Evolutionary conservation across 2,797 vertebrate species (phyloP).

Genomic region (Hapalemur alaotrensis): DNA sequence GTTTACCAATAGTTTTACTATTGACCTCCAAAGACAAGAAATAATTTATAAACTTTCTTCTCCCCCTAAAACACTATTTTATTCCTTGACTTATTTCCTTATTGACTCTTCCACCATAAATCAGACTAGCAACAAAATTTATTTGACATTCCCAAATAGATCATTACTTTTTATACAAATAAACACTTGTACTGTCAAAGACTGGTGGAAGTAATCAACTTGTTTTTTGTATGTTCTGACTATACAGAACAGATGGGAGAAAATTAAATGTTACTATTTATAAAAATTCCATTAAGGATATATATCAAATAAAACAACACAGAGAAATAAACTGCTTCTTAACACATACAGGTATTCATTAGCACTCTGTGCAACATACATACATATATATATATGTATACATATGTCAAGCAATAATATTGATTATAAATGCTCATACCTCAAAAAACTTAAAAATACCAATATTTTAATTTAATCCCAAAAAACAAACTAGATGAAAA

Average conservation of each 20-base stretch:
- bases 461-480: neutral
- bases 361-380: neutral
- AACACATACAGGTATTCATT: neutral
- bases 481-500: neutral
- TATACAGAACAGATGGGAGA: slow-evolving; percentile 24
- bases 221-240: slow-evolving; percentile 13
- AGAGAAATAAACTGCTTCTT: neutral
- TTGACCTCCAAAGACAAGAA: neutral
- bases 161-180: slow-evolving; percentile 53
- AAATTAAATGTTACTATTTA: slow-evolving; percentile 40
- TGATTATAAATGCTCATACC: neutral
- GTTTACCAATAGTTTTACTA: slow-evolving; percentile 5
- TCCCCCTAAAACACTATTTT: neutral
- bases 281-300: neutral
- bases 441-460: neutral
- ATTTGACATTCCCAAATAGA: slow-evolving; percentile 52
- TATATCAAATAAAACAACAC: neutral
- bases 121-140: slow-evolving; percentile 60
- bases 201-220: slow-evolving; percentile 16
- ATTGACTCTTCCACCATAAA: slow-evolving; percentile 48
- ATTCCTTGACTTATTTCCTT: slow-evolving; percentile 53
- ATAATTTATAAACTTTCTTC: slow-evolving; percentile 25
- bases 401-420: neutral
- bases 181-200: slow-evolving; percentile 55
- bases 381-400: neutral